phyloP scores from a whole-genome alignment of 2,113 vertebrate species.

The Ariopsis seemanni region DNA sequence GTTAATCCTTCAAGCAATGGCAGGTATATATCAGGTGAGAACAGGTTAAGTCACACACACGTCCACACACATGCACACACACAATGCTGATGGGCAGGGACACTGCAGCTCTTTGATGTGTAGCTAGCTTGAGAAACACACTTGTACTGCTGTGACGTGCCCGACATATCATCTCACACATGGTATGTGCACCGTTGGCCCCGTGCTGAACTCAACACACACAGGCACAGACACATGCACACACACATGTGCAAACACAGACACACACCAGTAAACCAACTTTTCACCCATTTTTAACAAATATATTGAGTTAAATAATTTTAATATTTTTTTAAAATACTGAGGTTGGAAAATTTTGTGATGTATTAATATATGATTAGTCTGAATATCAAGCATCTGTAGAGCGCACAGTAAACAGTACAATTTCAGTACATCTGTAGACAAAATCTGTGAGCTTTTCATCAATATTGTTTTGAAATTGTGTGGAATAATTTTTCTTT shows the following conservation, averaged over 20 bases:
- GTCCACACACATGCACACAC: conserved; percentile 40
- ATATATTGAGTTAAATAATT: background rate
- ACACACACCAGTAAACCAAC: background rate
- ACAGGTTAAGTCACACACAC: conserved; percentile 66
- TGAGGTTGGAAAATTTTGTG: background rate
- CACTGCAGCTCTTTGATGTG: conserved; percentile 64
- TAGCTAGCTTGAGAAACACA: conserved; percentile 63
- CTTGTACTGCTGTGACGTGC: conserved; percentile 48
- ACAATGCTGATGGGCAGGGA: conserved; percentile 30
- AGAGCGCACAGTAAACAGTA: background rate
- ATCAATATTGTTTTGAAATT: background rate
- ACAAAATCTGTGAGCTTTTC: background rate
- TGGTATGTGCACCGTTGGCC: conserved; percentile 54
- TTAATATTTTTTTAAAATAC: background rate
- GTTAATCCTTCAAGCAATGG: conserved; percentile 62
- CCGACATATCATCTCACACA: conserved; percentile 58
- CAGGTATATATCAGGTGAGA: conserved; percentile 63
- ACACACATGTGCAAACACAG: background rate
- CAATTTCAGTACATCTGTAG: background rate
- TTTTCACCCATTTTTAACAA: background rate
- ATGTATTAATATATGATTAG: background rate
- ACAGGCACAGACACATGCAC: conserved; percentile 3
- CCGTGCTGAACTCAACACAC: conserved; percentile 18
- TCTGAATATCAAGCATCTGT: background rate
- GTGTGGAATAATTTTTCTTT: conserved; percentile 46